Evolutionary conservation across 2,888 invertebrate species (phyloP), one percentile per base, ranked within the genome.

Genomic region (Tenthredo amoena): DNA sequence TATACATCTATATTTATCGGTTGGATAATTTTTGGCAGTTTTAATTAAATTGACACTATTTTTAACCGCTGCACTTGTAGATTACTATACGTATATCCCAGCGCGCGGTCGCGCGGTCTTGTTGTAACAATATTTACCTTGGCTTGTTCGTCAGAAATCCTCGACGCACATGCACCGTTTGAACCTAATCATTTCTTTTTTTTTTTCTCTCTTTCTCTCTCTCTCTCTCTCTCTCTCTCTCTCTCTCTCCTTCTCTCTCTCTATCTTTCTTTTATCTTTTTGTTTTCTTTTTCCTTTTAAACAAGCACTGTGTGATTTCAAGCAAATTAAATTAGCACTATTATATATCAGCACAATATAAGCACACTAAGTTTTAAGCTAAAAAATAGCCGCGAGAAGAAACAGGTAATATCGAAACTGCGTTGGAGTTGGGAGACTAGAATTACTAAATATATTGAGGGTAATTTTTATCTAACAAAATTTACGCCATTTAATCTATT

Each of bases 291-390:
- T 72, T 72, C n/a, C 10, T 37, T 68, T 31, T 15, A 31, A 84
- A 43, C 84, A 84, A 26, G 84, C 84, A 85, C 84, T 85, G 77
- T 26, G 76, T 77, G 68, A 77, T 85, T 85, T 40, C 76, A 85
- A 85, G 84, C 84, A 85, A 65, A 85, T 85, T 85, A 77, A 77
- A 85, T 86, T 85, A 77, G 71, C 83, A 55, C 79, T 83, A 55
- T 65, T 74, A 62, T 62, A 84, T 84, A 74, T 50, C 55, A 37
- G 72, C 47, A 71, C 47, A 58, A 62, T 84, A 74, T 43, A 74
- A 40, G 43, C 68, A 68, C 31, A 34, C 68, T 68, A 34, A 34
- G 18, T 68, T 68, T 34, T 18, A 31, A 68, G 34, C 68, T 47
- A 4, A 47, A 15, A 47, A 47, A 47, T 47, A 47, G 47, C 12